Percentiles rank a stretch among this genome's conserved stretches.
Conservation (phyloP, 2,888 invertebrate genomes). For the Nephrocerus scutellatus region DNA sequence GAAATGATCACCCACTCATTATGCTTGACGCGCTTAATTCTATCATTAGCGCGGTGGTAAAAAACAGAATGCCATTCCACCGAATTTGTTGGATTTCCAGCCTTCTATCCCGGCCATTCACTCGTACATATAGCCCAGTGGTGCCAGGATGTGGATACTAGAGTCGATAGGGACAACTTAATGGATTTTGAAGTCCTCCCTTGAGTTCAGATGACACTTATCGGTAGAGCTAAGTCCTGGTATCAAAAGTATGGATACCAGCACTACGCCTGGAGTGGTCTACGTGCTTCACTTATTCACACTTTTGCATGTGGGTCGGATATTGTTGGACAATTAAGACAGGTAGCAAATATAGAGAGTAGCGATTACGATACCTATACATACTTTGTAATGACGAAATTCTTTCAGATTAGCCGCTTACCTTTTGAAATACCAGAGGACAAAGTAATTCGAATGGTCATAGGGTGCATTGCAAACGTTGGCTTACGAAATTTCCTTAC, state of each 20-base stretch:
- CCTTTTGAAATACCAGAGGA: constrained; percentile 2
- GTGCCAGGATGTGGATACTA: not conserved
- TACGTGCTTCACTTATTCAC: constrained; percentile 1
- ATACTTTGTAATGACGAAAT: not conserved
- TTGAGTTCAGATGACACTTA: not conserved
- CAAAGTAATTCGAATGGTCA: not conserved
- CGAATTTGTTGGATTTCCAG: constrained; percentile 1
- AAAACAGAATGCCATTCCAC: constrained; percentile 1
- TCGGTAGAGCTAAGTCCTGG: constrained; percentile 3
- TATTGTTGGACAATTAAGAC: not conserved
- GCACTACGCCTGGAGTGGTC: constrained; percentile 1
- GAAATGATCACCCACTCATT: not conserved
- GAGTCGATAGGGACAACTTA: constrained; percentile 1
- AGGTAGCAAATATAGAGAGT: not conserved
- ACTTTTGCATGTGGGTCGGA: not conserved
- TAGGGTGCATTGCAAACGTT: too few species aligned
- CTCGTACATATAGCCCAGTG: constrained; percentile 2
- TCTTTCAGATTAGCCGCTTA: not conserved
- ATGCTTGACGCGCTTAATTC: constrained; percentile 2
- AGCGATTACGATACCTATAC: not conserved
- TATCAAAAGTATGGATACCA: constrained; percentile 6
- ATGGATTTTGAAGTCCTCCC: constrained; percentile 2
- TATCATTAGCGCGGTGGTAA: not conserved
- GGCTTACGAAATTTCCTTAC: constrained; percentile 2
- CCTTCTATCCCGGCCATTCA: constrained; percentile 5